Percentiles rank a stretch among this genome's conserved stretches.
Conservation (phyloP, 2,888 invertebrate species). For the Macrosoma leucophasiata region DNA sequence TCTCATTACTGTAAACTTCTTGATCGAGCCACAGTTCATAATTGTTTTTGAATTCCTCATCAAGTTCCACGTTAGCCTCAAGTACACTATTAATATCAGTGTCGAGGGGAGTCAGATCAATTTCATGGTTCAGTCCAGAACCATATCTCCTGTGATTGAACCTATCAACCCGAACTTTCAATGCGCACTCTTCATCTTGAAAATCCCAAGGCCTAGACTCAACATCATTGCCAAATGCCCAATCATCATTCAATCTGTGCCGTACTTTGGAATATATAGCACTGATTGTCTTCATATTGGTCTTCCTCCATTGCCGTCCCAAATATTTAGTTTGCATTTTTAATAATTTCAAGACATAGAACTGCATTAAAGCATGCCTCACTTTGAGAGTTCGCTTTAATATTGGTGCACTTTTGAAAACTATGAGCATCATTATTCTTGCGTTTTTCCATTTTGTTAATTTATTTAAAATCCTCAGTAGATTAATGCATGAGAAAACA, state of each 20-base stretch:
- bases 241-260: slow-evolving; percentile 98
- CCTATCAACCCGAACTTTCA: slow-evolving; percentile 95
- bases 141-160: slow-evolving; percentile 96
- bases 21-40: slow-evolving; percentile 97
- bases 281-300: slow-evolving; percentile 99
- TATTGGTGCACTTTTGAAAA: slow-evolving; percentile 99
- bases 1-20: slow-evolving; percentile 93
- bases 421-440: slow-evolving; percentile 99
- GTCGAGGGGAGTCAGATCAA: slow-evolving; percentile 81
- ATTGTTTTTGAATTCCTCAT: slow-evolving; percentile 93
- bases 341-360: slow-evolving; percentile 96
- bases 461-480: slow-evolving; percentile 97
- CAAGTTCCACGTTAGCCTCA: slow-evolving; percentile 86
- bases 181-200: slow-evolving; percentile 96
- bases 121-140: slow-evolving; percentile 67
- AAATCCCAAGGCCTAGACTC: slow-evolving; percentile 99
- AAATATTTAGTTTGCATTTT: slow-evolving; percentile 99
- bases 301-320: slow-evolving; percentile 98
- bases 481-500: slow-evolving; percentile 97
- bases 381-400: slow-evolving; percentile 97
- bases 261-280: slow-evolving; percentile 98
- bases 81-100: slow-evolving; percentile 89
- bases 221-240: slow-evolving; percentile 99
- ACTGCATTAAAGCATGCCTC: slow-evolving; percentile 96
- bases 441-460: slow-evolving; percentile 99